phyloP scores from a whole-genome alignment of 2,888 invertebrate genomes.

The Euproctis similis region DNA sequence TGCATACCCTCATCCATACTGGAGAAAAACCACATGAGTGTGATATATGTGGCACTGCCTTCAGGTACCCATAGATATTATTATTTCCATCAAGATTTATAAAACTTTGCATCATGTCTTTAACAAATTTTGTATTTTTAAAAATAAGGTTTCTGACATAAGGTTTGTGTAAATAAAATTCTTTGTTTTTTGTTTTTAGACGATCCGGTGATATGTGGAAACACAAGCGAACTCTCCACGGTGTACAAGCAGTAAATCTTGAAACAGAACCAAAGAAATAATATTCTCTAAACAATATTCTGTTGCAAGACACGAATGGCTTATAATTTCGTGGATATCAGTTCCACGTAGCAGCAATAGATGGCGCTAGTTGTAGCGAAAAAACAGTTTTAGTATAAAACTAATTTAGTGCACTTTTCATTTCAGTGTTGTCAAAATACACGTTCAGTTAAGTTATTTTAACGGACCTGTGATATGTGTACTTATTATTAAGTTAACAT shows the following conservation, averaged over 20 bases:
- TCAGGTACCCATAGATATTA: constrained; percentile 39
- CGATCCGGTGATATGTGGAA: constrained; percentile 72
- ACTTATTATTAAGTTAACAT: too few species aligned
- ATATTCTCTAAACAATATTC: too few species aligned
- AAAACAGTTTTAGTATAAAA: constrained; percentile 1
- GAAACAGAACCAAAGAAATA: constrained; percentile 21
- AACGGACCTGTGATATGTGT: too few species aligned
- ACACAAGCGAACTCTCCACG: constrained; percentile 64
- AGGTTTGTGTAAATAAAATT: too few species aligned
- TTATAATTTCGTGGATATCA: background rate
- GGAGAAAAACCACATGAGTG: constrained; percentile 68
- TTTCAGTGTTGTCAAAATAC: constrained; percentile 7
- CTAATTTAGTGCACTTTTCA: constrained; percentile 7
- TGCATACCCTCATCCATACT: constrained; percentile 66
- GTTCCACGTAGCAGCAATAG: constrained; percentile 9
- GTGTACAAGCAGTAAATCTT: constrained; percentile 32
- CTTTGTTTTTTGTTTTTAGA: constrained; percentile 32
- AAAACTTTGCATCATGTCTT: too few species aligned
- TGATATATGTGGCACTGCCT: constrained; percentile 65
- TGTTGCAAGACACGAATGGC: too few species aligned
- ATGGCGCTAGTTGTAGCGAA: constrained; percentile 16
- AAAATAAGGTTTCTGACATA: too few species aligned
- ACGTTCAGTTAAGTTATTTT: too few species aligned
- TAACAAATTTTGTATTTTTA: too few species aligned
- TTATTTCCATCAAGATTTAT: too few species aligned